Evolutionary conservation across 2,888 invertebrate genomes (phyloP), one percentile per base, ranked within the genome.

Genomic region (Hermaeophaga mercurialis): DNA sequence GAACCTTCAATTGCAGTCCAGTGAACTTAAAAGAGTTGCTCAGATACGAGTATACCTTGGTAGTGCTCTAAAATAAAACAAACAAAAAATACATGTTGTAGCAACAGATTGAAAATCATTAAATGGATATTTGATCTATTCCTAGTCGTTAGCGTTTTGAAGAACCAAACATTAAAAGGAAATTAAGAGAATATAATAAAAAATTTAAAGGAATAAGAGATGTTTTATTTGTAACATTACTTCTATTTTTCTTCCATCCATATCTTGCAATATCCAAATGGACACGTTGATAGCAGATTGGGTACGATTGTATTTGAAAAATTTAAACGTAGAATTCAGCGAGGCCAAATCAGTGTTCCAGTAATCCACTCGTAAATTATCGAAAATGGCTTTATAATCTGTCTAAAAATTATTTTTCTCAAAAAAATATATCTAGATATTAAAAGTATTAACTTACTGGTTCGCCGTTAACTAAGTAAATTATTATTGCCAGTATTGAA

Each of bases 241-340:
- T 34, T 8, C 33, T 6, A 47, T 50, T 31, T 39, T 9, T 11
- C 33, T 15, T 12, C 50, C 50, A 41, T 50, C 31, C 11, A 50
- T 18, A 39, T 50, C 50, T 41, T 41, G 3, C 14, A 50, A 41
- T 19, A 50, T 28, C 41, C 39, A 31, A 41, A 50, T 18, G 6
- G 50, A 50, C n/a, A 33, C 41, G 15, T 50, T 50, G 8, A 50
- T 17, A 6, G 41, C 50, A 33, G 19, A 31, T 11, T 39, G 41
- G 1, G 41, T 50, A n/a, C 50, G 36, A 31, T 50, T 50, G 19
- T 39, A 50, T 41, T 41, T 50, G 14, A 47, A 47, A 5, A 47
- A 14, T 2, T 34, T 11, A 5, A 47, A 47, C 1, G 34, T 19
- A 2, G 47, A 33, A 14, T 47, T 47, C 1, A 36, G 22, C 1